Evolutionary conservation across 2,797 vertebrate genomes (phyloP).

Genomic region (Coregonus ussuriensis): DNA sequence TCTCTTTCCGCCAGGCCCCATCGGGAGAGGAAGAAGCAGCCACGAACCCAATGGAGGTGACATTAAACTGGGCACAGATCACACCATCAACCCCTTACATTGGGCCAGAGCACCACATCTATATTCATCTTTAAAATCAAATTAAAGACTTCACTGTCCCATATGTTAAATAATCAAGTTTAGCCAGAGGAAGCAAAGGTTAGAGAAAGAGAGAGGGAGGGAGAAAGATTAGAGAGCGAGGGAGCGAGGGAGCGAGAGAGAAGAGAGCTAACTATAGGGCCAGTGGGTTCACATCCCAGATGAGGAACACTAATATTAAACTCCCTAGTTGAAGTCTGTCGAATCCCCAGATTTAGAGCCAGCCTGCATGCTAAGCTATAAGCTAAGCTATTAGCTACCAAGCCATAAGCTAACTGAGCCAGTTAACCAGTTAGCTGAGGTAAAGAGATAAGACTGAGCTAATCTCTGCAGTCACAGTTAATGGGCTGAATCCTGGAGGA

Average conservation of each 20-base stretch:
- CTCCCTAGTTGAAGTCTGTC: not conserved
- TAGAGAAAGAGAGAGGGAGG: not conserved
- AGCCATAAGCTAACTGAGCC: not conserved
- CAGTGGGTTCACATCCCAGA: not conserved
- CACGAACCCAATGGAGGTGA: slow-evolving; percentile 3
- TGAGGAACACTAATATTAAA: not conserved
- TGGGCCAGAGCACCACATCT: not conserved
- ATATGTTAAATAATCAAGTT: not conserved
- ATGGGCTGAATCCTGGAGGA: not conserved
- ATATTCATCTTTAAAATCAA: not conserved
- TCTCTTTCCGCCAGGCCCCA: not conserved
- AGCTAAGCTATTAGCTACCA: not conserved
- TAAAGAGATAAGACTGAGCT: not conserved
- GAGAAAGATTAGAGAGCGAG: not conserved
- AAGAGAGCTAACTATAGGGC: not conserved
- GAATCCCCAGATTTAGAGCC: not conserved
- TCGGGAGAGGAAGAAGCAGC: not conserved
- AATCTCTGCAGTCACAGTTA: not conserved
- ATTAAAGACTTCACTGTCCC: not conserved
- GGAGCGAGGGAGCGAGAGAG: not conserved
- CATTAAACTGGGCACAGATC: not conserved
- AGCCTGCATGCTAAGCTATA: not conserved
- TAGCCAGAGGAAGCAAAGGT: not conserved
- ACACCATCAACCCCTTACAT: not conserved
- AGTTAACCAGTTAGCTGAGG: not conserved